Evolutionary conservation across 2,797 vertebrate species (phyloP), one percentile per base, ranked within the genome.

Genomic region (Brotogeris chrysoptera): DNA sequence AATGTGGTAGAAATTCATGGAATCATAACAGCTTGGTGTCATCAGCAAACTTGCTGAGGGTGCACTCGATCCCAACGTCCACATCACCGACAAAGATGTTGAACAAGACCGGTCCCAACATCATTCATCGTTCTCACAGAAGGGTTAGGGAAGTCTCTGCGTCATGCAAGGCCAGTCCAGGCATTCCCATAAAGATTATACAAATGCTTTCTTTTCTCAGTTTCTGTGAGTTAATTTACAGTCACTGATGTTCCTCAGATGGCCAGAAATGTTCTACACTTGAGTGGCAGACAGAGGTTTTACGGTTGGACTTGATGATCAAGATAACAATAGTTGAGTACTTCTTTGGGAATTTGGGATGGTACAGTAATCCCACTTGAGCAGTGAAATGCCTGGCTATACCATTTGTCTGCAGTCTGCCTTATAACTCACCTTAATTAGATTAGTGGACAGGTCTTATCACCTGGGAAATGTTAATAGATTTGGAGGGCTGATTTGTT

Each of bases 361-460:
- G 52, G 47, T 64, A 43, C 10, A 41, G 34, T 47, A 77, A 69
- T 87, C 81, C 43, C 79, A n/a, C 30, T 80, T 70, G 49, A 89
- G 47, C 52, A 44, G 55, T 89, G 71, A 91, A 91, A 49, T 66
- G 47, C 64, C n/a, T 52, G 66, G 43, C 63, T 82, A 7, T 52
- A 38, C 25, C 28, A 38, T 87, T 85, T 94, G 47, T 93, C 64
- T 94, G 47, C 30, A 77, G 59, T 85, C 25, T 2, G 4, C 47
- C 52, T 77, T 85, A 38, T 41, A 87, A 89, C 57, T 93, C 78
- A 79, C 19, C 13, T 77, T 90, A 86, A 88, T 93, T 90, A 61
- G 59, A 59, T 95, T 50, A 69, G 69, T 65, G 44, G 55, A 49
- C 79, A 87, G 64, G 44, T 78, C 1, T 74, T 91, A 23, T 88